Conservation (phyloP, 2,113 vertebrate genomes). For the Crocuta crocuta region DNA sequence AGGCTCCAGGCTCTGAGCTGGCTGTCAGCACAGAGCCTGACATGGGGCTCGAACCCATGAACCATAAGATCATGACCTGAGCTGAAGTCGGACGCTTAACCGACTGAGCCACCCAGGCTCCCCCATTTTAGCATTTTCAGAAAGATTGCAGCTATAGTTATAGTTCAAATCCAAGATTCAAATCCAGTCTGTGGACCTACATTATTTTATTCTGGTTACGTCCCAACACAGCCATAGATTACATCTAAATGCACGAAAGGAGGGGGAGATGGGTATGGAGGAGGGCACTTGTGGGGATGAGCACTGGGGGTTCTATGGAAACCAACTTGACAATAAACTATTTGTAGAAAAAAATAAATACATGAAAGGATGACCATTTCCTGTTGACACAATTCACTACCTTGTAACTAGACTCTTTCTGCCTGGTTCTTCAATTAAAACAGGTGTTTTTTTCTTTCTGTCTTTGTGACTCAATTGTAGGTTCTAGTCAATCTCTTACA, state of each 20-base stretch:
- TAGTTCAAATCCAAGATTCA: background rate
- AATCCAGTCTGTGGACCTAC: background rate
- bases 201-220: background rate
- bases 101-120: too few species aligned
- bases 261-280: too few species aligned
- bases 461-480: background rate
- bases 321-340: too few species aligned
- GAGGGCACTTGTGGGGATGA: too few species aligned
- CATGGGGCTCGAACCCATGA: too few species aligned
- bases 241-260: background rate
- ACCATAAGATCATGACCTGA: too few species aligned
- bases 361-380: background rate
- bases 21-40: too few species aligned
- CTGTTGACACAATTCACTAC: background rate
- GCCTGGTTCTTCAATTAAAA: background rate
- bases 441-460: background rate
- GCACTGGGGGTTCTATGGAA: too few species aligned
- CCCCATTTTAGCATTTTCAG: background rate
- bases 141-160: background rate
- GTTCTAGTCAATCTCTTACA: background rate
- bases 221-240: background rate
- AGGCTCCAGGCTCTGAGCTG: too few species aligned
- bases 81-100: too few species aligned
- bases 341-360: too few species aligned
- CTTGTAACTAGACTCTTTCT: background rate